A percentile compares a stretch with the other conserved stretches of the same genome.
Evolutionary conservation across 1,140 invertebrate genomes (phyloP).

Genomic region (Brachionus sp.): DNA sequence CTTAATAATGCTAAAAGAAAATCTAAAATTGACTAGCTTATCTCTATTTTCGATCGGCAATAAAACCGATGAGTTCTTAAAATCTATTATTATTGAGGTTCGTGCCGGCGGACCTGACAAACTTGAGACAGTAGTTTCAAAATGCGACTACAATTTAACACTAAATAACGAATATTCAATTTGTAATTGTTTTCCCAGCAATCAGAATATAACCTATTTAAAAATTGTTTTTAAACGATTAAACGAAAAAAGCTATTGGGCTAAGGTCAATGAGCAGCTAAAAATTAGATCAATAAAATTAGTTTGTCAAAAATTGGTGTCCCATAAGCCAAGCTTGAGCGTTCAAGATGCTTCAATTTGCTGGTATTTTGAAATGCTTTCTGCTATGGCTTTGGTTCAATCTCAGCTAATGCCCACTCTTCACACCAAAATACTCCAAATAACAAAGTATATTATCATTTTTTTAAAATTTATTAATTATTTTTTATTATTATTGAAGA

Average conservation of each 20-base stretch:
- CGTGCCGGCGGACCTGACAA: neutral
- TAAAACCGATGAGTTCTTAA: conserved; percentile 30
- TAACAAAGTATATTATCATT: neutral
- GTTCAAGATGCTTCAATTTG: conserved; percentile 27
- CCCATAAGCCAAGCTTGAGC: neutral
- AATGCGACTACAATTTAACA: conserved; percentile 37
- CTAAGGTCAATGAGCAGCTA: neutral
- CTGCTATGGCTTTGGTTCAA: conserved; percentile 26
- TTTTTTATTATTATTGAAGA: neutral
- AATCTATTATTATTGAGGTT: conserved; percentile 11
- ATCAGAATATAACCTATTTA: conserved; percentile 10
- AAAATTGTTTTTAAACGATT: conserved; percentile 21
- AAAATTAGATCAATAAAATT: conserved; percentile 43
- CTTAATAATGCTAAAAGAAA: conserved; percentile 9
- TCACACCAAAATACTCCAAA: conserved; percentile 14
- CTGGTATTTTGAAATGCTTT: conserved; percentile 44
- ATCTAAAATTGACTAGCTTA: neutral
- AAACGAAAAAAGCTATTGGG: conserved; percentile 16
- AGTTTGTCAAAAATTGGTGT: neutral
- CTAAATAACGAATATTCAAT: conserved; percentile 17
- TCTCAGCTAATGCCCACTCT: conserved; percentile 13
- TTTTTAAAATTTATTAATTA: neutral
- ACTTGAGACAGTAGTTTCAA: conserved; percentile 18
- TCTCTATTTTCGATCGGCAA: neutral
- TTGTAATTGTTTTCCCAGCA: conserved; percentile 38